Evolutionary conservation across 2,797 vertebrate species (phyloP), one percentile per base, ranked within the genome.

Genomic region (Pantherophis vulpinus): DNA sequence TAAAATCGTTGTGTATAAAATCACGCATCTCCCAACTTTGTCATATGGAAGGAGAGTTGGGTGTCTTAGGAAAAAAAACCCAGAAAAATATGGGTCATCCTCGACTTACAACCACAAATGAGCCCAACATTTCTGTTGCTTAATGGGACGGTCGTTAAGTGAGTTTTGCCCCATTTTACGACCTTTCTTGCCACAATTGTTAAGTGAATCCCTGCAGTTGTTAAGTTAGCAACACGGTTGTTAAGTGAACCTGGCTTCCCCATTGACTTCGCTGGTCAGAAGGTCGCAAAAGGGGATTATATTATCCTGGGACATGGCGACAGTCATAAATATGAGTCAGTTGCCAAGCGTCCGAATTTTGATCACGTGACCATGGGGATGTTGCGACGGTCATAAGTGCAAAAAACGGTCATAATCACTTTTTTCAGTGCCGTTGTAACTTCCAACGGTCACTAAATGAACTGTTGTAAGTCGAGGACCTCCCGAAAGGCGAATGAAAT

Each of bases 251-350:
- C 29, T 66, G 63, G 29, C 29, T n/a, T n/a, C 29, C 63, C 29
- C 12, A n/a, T 5, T 66, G 29, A 32, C 5, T 70, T 70, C 16
- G n/a, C 13, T 32, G 6, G 13, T 32, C 13, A 16, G 66, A 70
- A 70, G 14, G 2, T 70, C 2, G 14, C 66, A 8, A 70, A 18
- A 32, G 6, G n/a, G 66, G 5, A 32, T 70, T 13, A 32, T 6
- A 0, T 32, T 1, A 37, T n/a, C n/a, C n/a, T 1, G 0, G 6
- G 14, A 37, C 6, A 74, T 1, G 18, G n/a, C 7, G 16, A 37
- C n/a, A 7, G 16, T 37, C n/a, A 74, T 74, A 18, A 37, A 8
- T 37, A 32, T 70, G 66, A 18, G 6, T 74, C 14, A 18, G 6
- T 20, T 37, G 14, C 16, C n/a, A 74, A 32, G 14, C 14, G 1